Evolutionary conservation across 1,140 invertebrate species (phyloP).

Genomic region (Trichonephila clavipes): DNA sequence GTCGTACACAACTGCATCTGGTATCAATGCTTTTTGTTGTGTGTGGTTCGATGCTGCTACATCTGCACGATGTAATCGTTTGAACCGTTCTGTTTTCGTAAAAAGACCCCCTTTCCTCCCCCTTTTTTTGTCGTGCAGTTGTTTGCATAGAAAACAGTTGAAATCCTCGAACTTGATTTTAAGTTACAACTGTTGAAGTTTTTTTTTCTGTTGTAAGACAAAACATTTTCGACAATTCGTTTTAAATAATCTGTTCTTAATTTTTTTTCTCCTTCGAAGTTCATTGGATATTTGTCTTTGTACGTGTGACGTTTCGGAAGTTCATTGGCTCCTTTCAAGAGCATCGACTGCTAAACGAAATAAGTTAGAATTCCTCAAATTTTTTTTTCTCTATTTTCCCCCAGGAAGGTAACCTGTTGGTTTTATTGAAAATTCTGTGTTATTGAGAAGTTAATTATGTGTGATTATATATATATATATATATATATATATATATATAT

Average conservation of each 20-base stretch:
- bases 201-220: background rate
- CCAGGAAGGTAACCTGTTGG: too few relatives aligned
- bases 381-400: too few relatives aligned
- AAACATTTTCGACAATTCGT: background rate
- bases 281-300: background rate
- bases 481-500: too few relatives aligned
- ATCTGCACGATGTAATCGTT: constrained; percentile 5
- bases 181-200: background rate
- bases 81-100: background rate
- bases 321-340: too few relatives aligned
- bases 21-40: background rate
- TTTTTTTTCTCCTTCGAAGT: background rate
- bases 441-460: too few relatives aligned
- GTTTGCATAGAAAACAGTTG: background rate
- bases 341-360: too few relatives aligned
- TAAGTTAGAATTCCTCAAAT: too few relatives aligned
- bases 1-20: background rate
- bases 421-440: too few relatives aligned
- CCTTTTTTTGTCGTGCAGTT: too few relatives aligned
- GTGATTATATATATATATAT: too few relatives aligned
- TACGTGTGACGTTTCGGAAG: background rate
- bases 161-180: background rate
- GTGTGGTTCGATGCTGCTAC: background rate
- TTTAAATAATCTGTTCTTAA: background rate
- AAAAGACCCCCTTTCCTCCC: background rate